A percentile compares a stretch with the other conserved stretches of the same genome.
phyloP scores from a whole-genome alignment of 1,140 invertebrate genomes.

The Cotesia vestalis region DNA sequence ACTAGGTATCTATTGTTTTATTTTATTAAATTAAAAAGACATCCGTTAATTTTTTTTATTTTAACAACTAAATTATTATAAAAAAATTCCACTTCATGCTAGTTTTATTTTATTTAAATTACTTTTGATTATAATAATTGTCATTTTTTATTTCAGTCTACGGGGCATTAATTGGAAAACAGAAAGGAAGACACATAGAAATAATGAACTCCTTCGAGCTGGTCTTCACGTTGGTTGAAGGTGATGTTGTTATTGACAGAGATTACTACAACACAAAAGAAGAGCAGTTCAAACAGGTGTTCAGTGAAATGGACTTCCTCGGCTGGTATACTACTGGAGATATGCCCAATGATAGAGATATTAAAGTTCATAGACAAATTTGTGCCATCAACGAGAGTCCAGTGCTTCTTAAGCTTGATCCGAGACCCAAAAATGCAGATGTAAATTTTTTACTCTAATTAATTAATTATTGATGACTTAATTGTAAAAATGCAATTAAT shows the following conservation, averaged over 20 bases:
- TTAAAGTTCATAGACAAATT: slow-evolving; percentile 94
- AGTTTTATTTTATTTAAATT: slow-evolving; percentile 3
- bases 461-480: slow-evolving; percentile 9
- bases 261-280: slow-evolving; percentile 97
- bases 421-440: slow-evolving; percentile 85
- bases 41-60: no score
- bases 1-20: slow-evolving; percentile 68
- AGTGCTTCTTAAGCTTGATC: slow-evolving; percentile 92
- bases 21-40: no score
- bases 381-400: slow-evolving; percentile 97
- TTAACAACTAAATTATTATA: no score
- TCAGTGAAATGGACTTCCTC: slow-evolving; percentile 97
- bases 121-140: slow-evolving; percentile 11
- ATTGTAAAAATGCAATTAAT: no score
- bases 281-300: slow-evolving; percentile 95
- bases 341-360: slow-evolving; percentile 82
- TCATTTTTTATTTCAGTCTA: slow-evolving; percentile 72
- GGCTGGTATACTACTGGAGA: slow-evolving; percentile 99
- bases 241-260: slow-evolving; percentile 88
- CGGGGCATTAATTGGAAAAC: slow-evolving; percentile 96
- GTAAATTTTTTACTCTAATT: slow-evolving; percentile 65
- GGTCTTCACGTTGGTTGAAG: slow-evolving; percentile 80
- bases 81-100: no score
- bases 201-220: slow-evolving; percentile 99
- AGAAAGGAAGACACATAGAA: slow-evolving; percentile 95